Percentiles rank a stretch among this genome's conserved stretches.
These are phyloP conservation scores for Sphaerophoria rueppellii DNA, from an alignment of 2,888 invertebrate species.

Conservation along the genomic window DNA sequence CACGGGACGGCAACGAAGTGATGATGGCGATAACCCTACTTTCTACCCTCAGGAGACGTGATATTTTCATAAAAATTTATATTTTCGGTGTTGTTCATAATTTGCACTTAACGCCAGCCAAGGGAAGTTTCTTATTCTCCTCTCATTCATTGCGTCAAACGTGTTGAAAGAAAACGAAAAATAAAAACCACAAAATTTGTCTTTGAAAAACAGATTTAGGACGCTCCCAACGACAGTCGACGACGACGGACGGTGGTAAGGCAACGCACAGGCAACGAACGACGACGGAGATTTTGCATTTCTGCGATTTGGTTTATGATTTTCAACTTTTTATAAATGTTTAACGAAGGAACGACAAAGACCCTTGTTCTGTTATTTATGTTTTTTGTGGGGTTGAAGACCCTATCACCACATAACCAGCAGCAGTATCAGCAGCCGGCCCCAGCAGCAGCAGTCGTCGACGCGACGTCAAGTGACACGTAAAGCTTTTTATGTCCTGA, in stretches of 20 bases:
- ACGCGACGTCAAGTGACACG: slow-evolving; percentile 60
- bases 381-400: slow-evolving; percentile 64
- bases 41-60: slow-evolving; percentile 56
- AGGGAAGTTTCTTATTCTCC: slow-evolving; percentile 22
- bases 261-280: not conserved
- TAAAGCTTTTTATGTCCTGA: slow-evolving; percentile 68
- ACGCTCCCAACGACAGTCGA: not conserved
- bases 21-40: slow-evolving; percentile 25
- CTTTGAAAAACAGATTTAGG: not conserved
- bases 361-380: slow-evolving; percentile 60
- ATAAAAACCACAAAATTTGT: slow-evolving; percentile 26
- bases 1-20: too few relatives aligned
- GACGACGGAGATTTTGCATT: slow-evolving; percentile 13
- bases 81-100: slow-evolving; percentile 50
- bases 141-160: slow-evolving; percentile 30
- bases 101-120: slow-evolving; percentile 49
- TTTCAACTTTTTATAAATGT: slow-evolving; percentile 46
- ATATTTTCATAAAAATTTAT: slow-evolving; percentile 43
- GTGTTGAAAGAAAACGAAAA: slow-evolving; percentile 6
- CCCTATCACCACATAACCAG: slow-evolving; percentile 54
- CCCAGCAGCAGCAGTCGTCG: slow-evolving; percentile 23
- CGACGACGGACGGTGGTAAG: too few relatives aligned
- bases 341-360: slow-evolving; percentile 41
- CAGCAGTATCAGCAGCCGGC: not conserved
- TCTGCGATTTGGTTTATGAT: slow-evolving; percentile 19